These are phyloP conservation scores for Callorhinus ursinus DNA, from an alignment of 2,113 vertebrate species.

Conservation along the genomic window DNA sequence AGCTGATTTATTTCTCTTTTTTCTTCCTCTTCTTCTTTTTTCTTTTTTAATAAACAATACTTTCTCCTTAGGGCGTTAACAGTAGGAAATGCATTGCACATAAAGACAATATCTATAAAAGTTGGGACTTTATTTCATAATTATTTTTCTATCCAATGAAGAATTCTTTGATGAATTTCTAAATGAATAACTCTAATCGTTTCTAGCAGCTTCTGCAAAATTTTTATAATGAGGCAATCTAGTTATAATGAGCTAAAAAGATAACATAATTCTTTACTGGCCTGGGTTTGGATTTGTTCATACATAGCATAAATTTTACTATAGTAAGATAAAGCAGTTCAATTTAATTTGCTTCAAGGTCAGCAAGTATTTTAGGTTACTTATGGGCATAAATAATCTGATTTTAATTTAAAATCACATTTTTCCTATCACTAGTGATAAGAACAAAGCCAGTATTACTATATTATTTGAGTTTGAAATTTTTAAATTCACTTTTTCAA, in stretches of 20 bases:
- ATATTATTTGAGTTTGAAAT: neutral
- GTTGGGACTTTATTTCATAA: slow-evolving; percentile 37
- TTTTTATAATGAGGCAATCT: slow-evolving; percentile 56
- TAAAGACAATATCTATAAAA: slow-evolving; percentile 58
- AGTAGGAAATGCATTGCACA: neutral
- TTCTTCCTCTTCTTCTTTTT: neutral
- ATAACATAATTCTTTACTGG: slow-evolving; percentile 19
- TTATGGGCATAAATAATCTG: slow-evolving; percentile 17
- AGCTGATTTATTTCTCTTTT: neutral
- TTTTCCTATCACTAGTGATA: slow-evolving; percentile 17
- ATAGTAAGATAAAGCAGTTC: slow-evolving; percentile 32
- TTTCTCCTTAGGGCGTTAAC: slow-evolving; percentile 25
- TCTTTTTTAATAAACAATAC: neutral
- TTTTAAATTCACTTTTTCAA: slow-evolving; percentile 31
- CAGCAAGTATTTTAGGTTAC: slow-evolving; percentile 64
- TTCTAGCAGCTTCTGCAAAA: slow-evolving; percentile 53
- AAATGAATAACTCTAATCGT: slow-evolving; percentile 41
- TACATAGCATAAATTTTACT: slow-evolving; percentile 28
- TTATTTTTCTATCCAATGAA: slow-evolving; percentile 58
- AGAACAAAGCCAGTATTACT: neutral
- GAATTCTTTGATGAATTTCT: slow-evolving; percentile 60
- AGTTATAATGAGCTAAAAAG: slow-evolving; percentile 59
- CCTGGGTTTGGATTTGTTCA: slow-evolving; percentile 1
- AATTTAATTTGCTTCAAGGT: slow-evolving; percentile 49
- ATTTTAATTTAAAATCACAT: slow-evolving; percentile 38